Evolutionary conservation across 2,888 invertebrate species (phyloP).

Genomic region (Cistogaster globosa): DNA sequence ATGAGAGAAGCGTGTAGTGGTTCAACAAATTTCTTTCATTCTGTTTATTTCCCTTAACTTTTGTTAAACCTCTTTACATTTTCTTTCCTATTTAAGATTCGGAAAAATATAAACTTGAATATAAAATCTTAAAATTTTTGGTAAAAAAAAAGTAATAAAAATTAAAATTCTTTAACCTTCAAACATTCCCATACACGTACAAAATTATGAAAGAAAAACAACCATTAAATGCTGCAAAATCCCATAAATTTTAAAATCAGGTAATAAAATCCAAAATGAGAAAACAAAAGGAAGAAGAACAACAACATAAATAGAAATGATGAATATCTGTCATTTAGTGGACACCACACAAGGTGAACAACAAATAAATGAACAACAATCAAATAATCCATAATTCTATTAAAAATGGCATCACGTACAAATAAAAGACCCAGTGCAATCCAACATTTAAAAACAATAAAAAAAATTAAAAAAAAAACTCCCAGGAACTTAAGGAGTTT

Average conservation of each 20-base stretch:
- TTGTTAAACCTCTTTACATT: too few species aligned
- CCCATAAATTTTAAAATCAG: constrained; percentile 31
- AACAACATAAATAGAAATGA: constrained; percentile 17
- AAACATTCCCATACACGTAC: background rate
- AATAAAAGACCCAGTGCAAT: background rate
- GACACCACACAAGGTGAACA: constrained; percentile 35
- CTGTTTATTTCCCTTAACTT: too few species aligned
- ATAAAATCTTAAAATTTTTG: background rate
- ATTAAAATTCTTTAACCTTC: background rate
- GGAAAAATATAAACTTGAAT: too few species aligned
- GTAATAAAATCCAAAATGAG: constrained; percentile 35
- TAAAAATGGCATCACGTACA: constrained; percentile 57
- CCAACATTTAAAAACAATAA: background rate
- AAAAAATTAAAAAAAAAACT: background rate
- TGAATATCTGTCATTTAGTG: constrained; percentile 57
- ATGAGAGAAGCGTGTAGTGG: too few species aligned
- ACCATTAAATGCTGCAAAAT: constrained; percentile 7
- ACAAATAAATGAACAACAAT: background rate
- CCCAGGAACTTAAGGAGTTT: constrained; percentile 73
- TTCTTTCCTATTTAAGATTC: too few species aligned
- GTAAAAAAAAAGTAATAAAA: background rate
- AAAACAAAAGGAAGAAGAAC: constrained; percentile 2
- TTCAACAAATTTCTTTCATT: too few species aligned
- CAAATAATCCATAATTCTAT: constrained; percentile 42
- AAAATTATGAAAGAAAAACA: background rate